phyloP scores from a whole-genome alignment of 2,113 vertebrate genomes.

The Hippocampus comes region DNA sequence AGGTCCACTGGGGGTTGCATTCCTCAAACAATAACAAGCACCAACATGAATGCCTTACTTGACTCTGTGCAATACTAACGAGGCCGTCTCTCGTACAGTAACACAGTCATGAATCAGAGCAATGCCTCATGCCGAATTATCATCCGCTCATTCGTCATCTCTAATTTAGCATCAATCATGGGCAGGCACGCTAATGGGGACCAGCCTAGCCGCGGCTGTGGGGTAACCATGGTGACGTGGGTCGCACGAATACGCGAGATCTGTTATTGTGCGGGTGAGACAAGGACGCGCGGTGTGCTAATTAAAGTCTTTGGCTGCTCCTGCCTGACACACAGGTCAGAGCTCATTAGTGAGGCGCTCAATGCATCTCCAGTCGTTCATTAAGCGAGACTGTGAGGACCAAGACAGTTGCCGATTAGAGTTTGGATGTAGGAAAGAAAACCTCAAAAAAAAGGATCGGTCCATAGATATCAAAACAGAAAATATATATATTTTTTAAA shows the following conservation, averaged over 20 bases:
- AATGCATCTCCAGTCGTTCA: conserved; percentile 51
- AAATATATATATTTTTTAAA: too few relatives aligned
- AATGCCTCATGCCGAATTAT: conserved; percentile 40
- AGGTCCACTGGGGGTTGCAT: not conserved
- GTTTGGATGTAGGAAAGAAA: not conserved
- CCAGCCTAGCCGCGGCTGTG: conserved; percentile 18
- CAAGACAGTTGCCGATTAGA: not conserved
- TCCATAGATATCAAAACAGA: not conserved
- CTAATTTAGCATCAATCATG: conserved; percentile 36
- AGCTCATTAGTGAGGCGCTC: conserved; percentile 63
- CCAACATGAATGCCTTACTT: not conserved
- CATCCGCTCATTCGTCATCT: conserved; percentile 47
- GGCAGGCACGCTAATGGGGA: conserved; percentile 51
- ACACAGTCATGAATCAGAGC: conserved; percentile 11
- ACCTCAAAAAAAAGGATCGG: too few relatives aligned
- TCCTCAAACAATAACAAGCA: conserved; percentile 18
- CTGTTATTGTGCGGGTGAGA: conserved; percentile 60
- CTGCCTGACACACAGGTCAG: conserved; percentile 63
- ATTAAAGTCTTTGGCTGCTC: conserved; percentile 69
- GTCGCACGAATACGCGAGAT: conserved; percentile 69
- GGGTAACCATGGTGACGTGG: conserved; percentile 55
- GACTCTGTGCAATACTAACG: conserved; percentile 15
- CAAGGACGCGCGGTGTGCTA: conserved; percentile 65
- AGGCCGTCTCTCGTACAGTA: conserved; percentile 4
- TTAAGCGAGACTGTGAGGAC: not conserved